Evolutionary conservation across 2,797 vertebrate species (phyloP), one percentile per base, ranked within the genome.

Genomic region (Meda fulgida): DNA sequence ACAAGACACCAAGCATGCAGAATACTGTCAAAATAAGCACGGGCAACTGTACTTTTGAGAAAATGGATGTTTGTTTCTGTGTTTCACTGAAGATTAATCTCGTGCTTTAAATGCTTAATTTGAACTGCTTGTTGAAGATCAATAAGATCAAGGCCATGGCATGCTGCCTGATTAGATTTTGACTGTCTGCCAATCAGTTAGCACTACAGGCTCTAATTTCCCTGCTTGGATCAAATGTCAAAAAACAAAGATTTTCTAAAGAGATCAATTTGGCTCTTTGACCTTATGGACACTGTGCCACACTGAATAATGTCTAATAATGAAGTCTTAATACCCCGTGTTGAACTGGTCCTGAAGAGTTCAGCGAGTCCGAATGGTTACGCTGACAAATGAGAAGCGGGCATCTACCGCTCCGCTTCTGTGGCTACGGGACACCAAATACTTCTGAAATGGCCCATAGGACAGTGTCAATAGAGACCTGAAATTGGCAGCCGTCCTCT

Each of bases 391-490:
- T 87, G 89, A 93, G 91, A 93, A 90, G 90, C 81, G 26, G 70
- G 36, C 82, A 91, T 84, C 88, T 84, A 91, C 85, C 84, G 94
- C 92, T 95, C 85, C 92, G 94, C 94, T 95, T 91, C 91, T 58
- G 87, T 94, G 92, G 85, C 91, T 92, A 92, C 93, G 93, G 91
- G 93, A 94, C 92, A 94, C 91, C 85, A 78, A 94, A 94, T 95
- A 92, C 92, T 90, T 89, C 91, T 43, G 90, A 86, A 76, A 87
- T 91, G 88, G 91, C 92, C 91, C 91, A 88, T 36, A 87, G 91
- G 91, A 93, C 86, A 91, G 89, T 93, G 92, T 93, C 93, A 93
- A 90, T 85, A 90, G 93, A 93, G 92, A 93, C 80, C 88, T 92
- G 84, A 89, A 89, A 90, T 91, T 93, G 93, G 93, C 94, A 94